Evolutionary conservation across 2,888 invertebrate genomes (phyloP).

Genomic region (Lathronympha strigana): DNA sequence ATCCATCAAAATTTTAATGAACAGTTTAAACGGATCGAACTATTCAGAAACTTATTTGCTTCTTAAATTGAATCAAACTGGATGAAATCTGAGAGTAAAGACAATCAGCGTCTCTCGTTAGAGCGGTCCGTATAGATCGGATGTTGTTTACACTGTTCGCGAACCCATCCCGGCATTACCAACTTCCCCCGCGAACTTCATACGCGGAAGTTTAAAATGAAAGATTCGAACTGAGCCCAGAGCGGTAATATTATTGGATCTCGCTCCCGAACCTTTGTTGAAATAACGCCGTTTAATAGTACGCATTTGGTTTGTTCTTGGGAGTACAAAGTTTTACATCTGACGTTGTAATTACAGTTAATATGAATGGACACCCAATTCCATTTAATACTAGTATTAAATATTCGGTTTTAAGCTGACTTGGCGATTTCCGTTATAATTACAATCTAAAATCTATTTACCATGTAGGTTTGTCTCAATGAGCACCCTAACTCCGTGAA

Average conservation of each 20-base stretch:
- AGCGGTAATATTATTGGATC: constrained; percentile 57
- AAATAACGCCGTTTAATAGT: constrained; percentile 39
- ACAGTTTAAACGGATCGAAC: constrained; percentile 21
- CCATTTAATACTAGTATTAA: too few relatives aligned
- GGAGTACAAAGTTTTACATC: constrained; percentile 30
- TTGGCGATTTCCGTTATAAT: too few relatives aligned
- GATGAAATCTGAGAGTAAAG: constrained; percentile 39
- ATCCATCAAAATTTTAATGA: neutral
- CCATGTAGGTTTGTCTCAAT: too few relatives aligned
- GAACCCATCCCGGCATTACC: constrained; percentile 50
- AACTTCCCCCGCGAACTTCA: constrained; percentile 50
- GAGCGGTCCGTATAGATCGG: constrained; percentile 42
- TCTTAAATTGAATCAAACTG: constrained; percentile 41
- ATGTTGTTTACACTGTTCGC: constrained; percentile 49
- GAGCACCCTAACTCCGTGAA: too few relatives aligned
- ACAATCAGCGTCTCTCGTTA: constrained; percentile 42
- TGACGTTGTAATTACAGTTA: constrained; percentile 8
- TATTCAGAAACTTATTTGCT: constrained; percentile 37
- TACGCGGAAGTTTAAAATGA: constrained; percentile 70
- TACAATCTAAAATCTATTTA: too few relatives aligned
- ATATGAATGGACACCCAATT: neutral
- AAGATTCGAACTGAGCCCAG: constrained; percentile 60
- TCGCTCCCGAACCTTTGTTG: constrained; percentile 41
- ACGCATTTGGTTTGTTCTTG: constrained; percentile 28
- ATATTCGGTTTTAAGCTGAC: too few relatives aligned